Base-by-base conservation (phyloP, 1,140 invertebrate genomes). In the Temnothorax longispinosus region DNA sequence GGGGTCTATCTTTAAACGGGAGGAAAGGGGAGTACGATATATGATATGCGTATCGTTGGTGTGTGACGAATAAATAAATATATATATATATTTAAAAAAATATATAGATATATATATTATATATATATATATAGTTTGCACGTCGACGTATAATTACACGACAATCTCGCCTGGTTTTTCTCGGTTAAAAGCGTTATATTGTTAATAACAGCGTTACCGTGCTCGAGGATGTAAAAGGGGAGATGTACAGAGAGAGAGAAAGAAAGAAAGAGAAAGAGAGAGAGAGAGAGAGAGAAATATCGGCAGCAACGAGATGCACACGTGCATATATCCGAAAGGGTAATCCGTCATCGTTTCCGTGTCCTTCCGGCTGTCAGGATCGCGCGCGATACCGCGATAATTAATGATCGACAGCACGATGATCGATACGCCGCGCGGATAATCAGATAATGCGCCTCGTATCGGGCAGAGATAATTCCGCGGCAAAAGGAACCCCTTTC, bases 191-290 rank as follows among this genome's bases (percentile, higher is more conserved):
- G 80, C 86, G 75, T 72, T 81, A 62, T 62, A 81, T 76, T 72
- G 81, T 90, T 64, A 76, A 81, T 72, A 52, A 78, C 38, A 75
- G 85, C 78, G 75, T 90, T 85, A 90, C 71, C 86, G 89, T 90
- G 88, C 89, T 85, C 88, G 88, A 86, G 82, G 88, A 47, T 89
- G 67, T 89, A 58, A 58, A 71, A 67, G 76, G 41, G 60, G 44
- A 86, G 47, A 32, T 10, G 38, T 52, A 74, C 47, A 52, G 74
- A 89, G 72, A 87, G 11, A 76, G 35, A 27, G 27, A 27, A 27
- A 27, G 27, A 27, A 1, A 27, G 27, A 27, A 0, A 27, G 27
- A 27, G 27, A 52, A 67, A 86, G 74, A 89, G 35, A 52, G 74
- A 86, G 72, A 87, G 11, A 76, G 35, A 52, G 74, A 86, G 74